phyloP scores from a whole-genome alignment of 2,113 vertebrate species.

The Azemiops feae region DNA sequence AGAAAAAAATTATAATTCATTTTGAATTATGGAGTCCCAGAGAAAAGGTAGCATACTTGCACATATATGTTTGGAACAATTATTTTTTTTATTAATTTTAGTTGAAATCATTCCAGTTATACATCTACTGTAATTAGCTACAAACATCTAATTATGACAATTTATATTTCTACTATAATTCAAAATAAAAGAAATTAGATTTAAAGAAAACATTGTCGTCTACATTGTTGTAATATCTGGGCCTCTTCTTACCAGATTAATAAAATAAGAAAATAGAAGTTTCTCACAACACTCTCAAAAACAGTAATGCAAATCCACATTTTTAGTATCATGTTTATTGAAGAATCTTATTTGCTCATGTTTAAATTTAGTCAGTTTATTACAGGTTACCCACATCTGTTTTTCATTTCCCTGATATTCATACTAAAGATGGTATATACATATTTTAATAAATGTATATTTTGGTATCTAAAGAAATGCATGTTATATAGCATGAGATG shows the following conservation, averaged over 20 bases:
- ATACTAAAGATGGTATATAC: not conserved
- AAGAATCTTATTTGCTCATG: not conserved
- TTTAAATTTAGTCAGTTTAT: not conserved
- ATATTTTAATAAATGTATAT: not conserved
- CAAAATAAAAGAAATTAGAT: not conserved
- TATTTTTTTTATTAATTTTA: not conserved
- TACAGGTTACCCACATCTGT: not conserved
- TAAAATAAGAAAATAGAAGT: not conserved
- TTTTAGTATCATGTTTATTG: not conserved
- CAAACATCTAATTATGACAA: not conserved
- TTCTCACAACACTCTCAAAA: not conserved
- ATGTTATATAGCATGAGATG: not conserved
- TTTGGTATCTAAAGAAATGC: not conserved
- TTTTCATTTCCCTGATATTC: not conserved
- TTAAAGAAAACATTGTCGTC: not conserved
- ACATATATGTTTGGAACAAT: not conserved
- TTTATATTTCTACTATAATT: not conserved
- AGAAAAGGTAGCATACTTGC: not conserved
- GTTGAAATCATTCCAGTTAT: not conserved
- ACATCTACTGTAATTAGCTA: not conserved
- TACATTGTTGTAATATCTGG: not conserved
- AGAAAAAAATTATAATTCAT: not conserved
- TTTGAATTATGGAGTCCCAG: not conserved
- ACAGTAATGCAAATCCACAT: not conserved
- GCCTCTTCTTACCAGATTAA: not conserved